Evolutionary conservation across 2,797 vertebrate genomes (phyloP).

Genomic region (Enteromius thamalakanensis): DNA sequence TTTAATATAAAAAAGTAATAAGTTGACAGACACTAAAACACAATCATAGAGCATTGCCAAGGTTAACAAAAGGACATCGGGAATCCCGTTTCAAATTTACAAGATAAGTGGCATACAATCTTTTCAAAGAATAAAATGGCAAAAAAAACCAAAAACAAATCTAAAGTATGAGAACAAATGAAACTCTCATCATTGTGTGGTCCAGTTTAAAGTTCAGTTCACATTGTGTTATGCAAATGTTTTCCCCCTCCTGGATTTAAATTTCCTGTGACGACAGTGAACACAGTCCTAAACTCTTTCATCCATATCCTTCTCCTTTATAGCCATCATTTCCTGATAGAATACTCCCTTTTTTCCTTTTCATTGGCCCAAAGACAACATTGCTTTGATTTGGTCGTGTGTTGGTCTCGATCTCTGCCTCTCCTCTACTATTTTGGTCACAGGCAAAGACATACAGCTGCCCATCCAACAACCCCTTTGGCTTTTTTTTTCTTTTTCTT

Average conservation of each 20-base stretch:
- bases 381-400: constrained; percentile 76
- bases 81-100: constrained; percentile 56
- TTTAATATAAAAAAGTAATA: constrained; percentile 86
- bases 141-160: constrained; percentile 62
- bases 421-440: constrained; percentile 83
- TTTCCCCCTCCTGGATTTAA: constrained; percentile 71
- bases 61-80: constrained; percentile 64
- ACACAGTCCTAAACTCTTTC: constrained; percentile 61
- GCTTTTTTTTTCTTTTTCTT: constrained; percentile 68
- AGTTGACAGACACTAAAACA: constrained; percentile 83
- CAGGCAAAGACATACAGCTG: constrained; percentile 70
- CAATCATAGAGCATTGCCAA: constrained; percentile 80
- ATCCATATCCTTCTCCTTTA: constrained; percentile 64
- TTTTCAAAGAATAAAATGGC: constrained; percentile 68
- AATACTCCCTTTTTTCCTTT: constrained; percentile 68
- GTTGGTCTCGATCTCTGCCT: constrained; percentile 65
- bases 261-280: constrained; percentile 43
- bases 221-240: constrained; percentile 81
- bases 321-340: constrained; percentile 68
- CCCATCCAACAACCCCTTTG: constrained; percentile 85
- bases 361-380: constrained; percentile 72
- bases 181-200: constrained; percentile 73
- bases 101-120: constrained; percentile 83
- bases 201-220: constrained; percentile 82
- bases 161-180: constrained; percentile 59